Evolutionary conservation across 2,888 invertebrate species (phyloP).

Genomic region (Tetranychus piercei): DNA sequence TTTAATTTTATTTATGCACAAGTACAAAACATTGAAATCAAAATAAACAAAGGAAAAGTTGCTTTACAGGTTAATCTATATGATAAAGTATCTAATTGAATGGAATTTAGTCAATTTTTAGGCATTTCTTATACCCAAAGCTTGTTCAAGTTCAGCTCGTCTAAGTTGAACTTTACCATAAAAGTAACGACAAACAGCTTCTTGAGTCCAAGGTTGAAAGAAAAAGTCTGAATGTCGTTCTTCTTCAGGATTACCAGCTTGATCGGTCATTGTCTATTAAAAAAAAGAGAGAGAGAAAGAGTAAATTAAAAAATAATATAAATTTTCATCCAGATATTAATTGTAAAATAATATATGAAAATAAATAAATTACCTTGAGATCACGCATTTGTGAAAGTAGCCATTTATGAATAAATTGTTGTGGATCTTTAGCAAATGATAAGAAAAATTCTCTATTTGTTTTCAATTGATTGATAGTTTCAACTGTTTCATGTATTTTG

Average conservation of each 20-base stretch:
- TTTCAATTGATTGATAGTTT: conserved; percentile 93
- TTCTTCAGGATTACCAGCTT: conserved; percentile 77
- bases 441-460: conserved; percentile 95
- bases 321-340: not conserved
- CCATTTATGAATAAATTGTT: conserved; percentile 96
- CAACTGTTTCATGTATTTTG: conserved; percentile 96
- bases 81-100: not conserved
- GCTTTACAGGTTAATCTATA: not conserved
- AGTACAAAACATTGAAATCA: not conserved
- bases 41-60: not conserved
- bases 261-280: conserved; percentile 27
- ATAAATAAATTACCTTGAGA: conserved; percentile 51
- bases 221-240: conserved; percentile 89
- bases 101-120: not conserved
- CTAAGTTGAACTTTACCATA: conserved; percentile 89
- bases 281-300: too few species aligned
- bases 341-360: not conserved
- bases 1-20: not conserved
- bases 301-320: not conserved
- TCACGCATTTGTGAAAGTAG: conserved; percentile 88
- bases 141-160: conserved; percentile 64
- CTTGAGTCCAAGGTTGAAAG: conserved; percentile 80
- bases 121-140: conserved; percentile 20
- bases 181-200: conserved; percentile 88
- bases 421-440: conserved; percentile 92